Conservation (phyloP, 2,888 invertebrate species). For the Watsonalla cultraria region DNA sequence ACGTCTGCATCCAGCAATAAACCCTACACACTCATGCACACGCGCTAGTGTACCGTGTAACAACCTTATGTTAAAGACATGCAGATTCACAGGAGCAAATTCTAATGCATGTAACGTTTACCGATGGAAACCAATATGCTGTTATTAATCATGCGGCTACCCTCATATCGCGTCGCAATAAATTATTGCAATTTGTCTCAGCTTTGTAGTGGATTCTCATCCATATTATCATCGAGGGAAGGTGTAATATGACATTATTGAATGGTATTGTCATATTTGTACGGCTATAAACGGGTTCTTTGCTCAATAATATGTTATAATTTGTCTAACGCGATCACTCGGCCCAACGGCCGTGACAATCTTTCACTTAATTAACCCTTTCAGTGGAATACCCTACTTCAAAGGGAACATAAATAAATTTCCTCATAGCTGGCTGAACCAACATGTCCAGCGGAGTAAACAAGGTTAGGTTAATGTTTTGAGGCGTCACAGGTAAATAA, state of each 20-base stretch:
- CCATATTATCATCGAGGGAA: constrained; percentile 10
- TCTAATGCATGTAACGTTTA: constrained; percentile 17
- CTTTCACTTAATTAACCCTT: constrained; percentile 75
- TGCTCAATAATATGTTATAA: constrained; percentile 72
- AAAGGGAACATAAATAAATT: constrained; percentile 68
- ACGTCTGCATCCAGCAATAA: neutral
- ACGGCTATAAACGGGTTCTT: constrained; percentile 52
- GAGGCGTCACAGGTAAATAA: constrained; percentile 13
- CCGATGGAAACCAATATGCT: constrained; percentile 26
- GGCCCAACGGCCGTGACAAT: constrained; percentile 57
- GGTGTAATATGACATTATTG: constrained; percentile 7
- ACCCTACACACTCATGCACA: too few relatives aligned
- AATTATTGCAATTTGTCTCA: constrained; percentile 6
- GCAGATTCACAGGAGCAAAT: constrained; percentile 6
- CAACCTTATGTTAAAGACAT: neutral
- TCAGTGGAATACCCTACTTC: constrained; percentile 62
- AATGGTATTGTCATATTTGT: constrained; percentile 23
- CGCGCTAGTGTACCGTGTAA: neutral
- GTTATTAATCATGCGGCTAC: constrained; percentile 28
- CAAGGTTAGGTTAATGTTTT: constrained; percentile 47
- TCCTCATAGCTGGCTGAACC: constrained; percentile 34
- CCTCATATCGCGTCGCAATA: constrained; percentile 8
- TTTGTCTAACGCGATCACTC: constrained; percentile 69
- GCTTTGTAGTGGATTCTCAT: constrained; percentile 9
- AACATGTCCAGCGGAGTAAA: constrained; percentile 48